Conservation (phyloP, 1,140 invertebrate genomes). For the Diorhabda elongata region DNA sequence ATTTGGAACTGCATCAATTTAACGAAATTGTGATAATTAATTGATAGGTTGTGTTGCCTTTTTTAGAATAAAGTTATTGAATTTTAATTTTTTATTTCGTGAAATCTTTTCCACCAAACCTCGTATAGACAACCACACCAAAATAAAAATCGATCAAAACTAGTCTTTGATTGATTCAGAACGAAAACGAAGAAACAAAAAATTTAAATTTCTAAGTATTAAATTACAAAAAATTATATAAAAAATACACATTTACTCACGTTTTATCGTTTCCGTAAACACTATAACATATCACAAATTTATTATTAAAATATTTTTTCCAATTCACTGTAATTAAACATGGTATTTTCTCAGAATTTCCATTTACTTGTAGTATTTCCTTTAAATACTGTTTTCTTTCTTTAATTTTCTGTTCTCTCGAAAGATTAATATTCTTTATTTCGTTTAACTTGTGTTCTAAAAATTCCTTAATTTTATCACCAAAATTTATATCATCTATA, state of each 20-base stretch:
- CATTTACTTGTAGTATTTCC: conserved; percentile 12
- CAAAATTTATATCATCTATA: conserved; percentile 23
- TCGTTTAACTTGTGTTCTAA: conserved; percentile 22
- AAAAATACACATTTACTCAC: too few species aligned
- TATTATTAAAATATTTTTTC: conserved; percentile 26
- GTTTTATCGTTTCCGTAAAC: not conserved
- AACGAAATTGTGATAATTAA: conserved; percentile 17
- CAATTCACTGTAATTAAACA: conserved; percentile 10
- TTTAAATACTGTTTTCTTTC: conserved; percentile 13
- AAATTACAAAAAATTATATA: too few species aligned
- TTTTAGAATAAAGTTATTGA: conserved; percentile 2
- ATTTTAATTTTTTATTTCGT: not conserved
- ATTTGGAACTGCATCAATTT: conserved; percentile 10
- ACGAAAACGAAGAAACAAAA: not conserved
- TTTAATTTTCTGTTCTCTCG: conserved; percentile 12
- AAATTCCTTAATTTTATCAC: conserved; percentile 22
- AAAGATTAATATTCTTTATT: conserved; percentile 20
- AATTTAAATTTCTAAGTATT: not conserved
- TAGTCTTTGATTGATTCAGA: not conserved
- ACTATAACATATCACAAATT: conserved; percentile 26
- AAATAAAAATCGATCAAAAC: not conserved
- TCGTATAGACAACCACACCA: not conserved
- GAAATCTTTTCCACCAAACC: not conserved
- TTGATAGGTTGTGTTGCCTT: conserved; percentile 18
- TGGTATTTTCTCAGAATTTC: not conserved